Base-by-base conservation (phyloP, 2,888 invertebrate species). In the Sinelater perroti region DNA sequence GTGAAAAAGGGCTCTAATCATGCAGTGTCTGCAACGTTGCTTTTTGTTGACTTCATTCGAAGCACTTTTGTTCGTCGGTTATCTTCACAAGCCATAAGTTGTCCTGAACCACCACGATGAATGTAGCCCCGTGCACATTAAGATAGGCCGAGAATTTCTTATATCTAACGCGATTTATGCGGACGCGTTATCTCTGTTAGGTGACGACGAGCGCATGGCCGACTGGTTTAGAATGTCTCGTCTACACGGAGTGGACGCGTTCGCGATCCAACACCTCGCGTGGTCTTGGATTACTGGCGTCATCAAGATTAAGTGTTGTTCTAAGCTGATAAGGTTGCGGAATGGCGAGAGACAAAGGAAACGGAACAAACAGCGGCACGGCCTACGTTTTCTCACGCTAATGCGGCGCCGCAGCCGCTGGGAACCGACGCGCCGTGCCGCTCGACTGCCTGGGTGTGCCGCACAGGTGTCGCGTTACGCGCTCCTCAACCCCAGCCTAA, bases 401-500 rank as follows among this genome's bases (percentile, higher is more conserved):
- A n/a, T n/a, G n/a, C n/a, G n/a, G n/a, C n/a, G n/a, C n/a, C n/a
- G n/a, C n/a, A n/a, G n/a, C n/a, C n/a, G n/a, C n/a, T n/a, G n/a
- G n/a, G n/a, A n/a, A n/a, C n/a, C n/a, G n/a, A n/a, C n/a, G n/a
- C n/a, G n/a, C n/a, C n/a, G n/a, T n/a, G n/a, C n/a, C n/a, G n/a
- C n/a, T n/a, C n/a, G 24, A 8, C 5, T 24, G 24, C 21, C 14
- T 13, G 40, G 21, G 40, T 26, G 24, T 35, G 14, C 17, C 18
- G 13, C 26, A 6, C 21, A 35, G 2, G 26, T 56, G 35, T 56
- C 56, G 16, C n/a, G n/a, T 56, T 44, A 31, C 56, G 14, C 3
- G 18, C 2, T 26, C 24, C 51, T 38, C 40, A 56, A 57, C 52
- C 57, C 46, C 33, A 40, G 36, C 17, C 31, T 51, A 57, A 57